phyloP scores from a whole-genome alignment of 2,888 invertebrate genomes.

The Ormia ochracea region DNA sequence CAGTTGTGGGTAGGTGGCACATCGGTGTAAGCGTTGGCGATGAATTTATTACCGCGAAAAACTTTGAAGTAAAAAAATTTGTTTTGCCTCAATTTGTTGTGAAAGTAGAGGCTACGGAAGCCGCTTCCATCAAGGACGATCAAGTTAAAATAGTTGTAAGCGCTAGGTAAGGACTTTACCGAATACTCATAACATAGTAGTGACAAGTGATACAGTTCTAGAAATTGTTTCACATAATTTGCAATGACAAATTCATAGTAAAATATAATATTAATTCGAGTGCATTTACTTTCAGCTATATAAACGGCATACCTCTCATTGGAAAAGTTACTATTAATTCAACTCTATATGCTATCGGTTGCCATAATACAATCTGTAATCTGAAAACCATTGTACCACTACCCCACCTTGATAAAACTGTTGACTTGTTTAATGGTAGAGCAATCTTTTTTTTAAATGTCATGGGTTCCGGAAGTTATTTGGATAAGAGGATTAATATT shows the following conservation, averaged over 20 bases:
- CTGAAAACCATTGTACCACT: too few species aligned
- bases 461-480: too few species aligned
- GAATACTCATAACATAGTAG: too few species aligned
- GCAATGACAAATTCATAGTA: too few species aligned
- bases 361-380: too few species aligned
- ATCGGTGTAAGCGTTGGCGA: constrained; percentile 77
- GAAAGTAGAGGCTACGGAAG: constrained; percentile 87
- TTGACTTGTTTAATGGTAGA: constrained; percentile 62
- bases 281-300: constrained; percentile 80
- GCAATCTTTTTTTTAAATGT: constrained; percentile 32
- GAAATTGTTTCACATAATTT: too few species aligned
- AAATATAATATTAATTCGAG: too few species aligned
- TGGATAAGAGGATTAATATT: too few species aligned
- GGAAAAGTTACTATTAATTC: constrained; percentile 89
- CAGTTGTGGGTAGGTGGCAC: constrained; percentile 94
- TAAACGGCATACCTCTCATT: constrained; percentile 86
- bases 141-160: constrained; percentile 86
- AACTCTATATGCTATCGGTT: too few species aligned
- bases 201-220: too few species aligned
- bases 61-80: too few species aligned
- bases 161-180: constrained; percentile 68
- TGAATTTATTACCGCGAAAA: constrained; percentile 20
- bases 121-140: constrained; percentile 88
- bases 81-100: constrained; percentile 86
- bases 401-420: constrained; percentile 65